Conservation (phyloP, 2,113 vertebrate genomes). For the Puntigrus tetrazona region DNA sequence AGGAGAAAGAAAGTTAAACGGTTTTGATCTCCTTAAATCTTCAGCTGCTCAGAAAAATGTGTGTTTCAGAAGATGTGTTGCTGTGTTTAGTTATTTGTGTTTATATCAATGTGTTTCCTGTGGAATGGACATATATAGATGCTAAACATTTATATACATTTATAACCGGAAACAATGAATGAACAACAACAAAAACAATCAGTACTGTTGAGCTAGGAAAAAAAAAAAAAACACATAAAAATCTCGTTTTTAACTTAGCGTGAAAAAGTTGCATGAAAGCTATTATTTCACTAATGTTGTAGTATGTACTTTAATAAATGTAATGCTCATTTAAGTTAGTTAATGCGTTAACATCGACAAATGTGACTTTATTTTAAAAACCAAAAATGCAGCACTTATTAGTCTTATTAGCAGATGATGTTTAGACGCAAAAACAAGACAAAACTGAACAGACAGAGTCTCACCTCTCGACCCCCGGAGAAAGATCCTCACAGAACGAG, state of each 20-base stretch:
- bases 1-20: not conserved
- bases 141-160: slow-evolving; percentile 37
- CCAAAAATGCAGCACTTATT: too few species aligned
- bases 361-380: not conserved
- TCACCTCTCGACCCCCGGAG: slow-evolving; percentile 89
- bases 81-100: not conserved
- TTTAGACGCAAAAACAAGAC: not conserved
- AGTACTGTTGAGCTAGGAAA: not conserved
- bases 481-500: slow-evolving; percentile 90
- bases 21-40: not conserved
- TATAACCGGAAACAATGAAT: not conserved
- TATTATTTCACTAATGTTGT: too few species aligned
- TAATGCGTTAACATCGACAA: too few species aligned
- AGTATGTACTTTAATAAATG: not conserved
- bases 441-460: slow-evolving; percentile 23
- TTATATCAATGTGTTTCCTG: not conserved
- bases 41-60: not conserved
- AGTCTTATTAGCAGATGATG: not conserved
- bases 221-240: not conserved
- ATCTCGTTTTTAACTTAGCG: not conserved
- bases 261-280: not conserved
- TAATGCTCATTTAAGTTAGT: too few species aligned
- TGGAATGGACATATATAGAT: slow-evolving; percentile 17
- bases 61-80: not conserved
- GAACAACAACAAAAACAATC: slow-evolving; percentile 9